A percentile compares a stretch with the other conserved stretches of the same genome.
phyloP scores from a whole-genome alignment of 2,113 vertebrate genomes.

The Tetrax tetrax region DNA sequence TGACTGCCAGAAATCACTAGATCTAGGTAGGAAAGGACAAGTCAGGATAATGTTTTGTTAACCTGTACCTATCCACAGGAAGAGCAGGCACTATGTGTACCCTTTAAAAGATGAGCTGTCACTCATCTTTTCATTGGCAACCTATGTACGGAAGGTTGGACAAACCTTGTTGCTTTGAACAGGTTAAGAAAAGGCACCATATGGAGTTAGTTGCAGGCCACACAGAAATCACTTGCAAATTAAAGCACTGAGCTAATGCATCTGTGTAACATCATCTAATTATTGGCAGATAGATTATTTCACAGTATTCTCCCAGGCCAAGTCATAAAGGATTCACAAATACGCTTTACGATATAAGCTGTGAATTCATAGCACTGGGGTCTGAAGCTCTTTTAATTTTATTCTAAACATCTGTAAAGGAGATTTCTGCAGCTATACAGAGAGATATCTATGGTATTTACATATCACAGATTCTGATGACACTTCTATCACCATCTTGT shows the following conservation, averaged over 20 bases:
- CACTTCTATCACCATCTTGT: not conserved
- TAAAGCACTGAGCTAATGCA: not conserved
- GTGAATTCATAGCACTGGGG: not conserved
- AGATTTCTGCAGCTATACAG: not conserved
- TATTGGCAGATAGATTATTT: constrained; percentile 48
- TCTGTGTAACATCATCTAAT: constrained; percentile 2
- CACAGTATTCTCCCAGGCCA: not conserved
- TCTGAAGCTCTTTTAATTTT: not conserved
- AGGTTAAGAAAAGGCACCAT: not conserved
- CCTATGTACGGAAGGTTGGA: not conserved
- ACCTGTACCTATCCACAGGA: not conserved
- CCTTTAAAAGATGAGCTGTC: not conserved
- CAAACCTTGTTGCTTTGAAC: not conserved
- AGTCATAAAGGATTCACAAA: not conserved
- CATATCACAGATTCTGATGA: not conserved
- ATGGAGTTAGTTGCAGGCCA: not conserved
- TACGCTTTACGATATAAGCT: not conserved
- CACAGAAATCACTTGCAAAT: constrained; percentile 2
- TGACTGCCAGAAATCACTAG: not conserved
- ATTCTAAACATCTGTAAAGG: not conserved
- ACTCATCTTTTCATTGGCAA: not conserved
- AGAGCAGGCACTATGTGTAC: not conserved
- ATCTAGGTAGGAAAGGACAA: not conserved
- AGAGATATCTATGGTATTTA: not conserved
- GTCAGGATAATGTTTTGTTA: not conserved